Base-by-base conservation (phyloP, 1,140 invertebrate genomes). In the Triops cancriformis region DNA sequence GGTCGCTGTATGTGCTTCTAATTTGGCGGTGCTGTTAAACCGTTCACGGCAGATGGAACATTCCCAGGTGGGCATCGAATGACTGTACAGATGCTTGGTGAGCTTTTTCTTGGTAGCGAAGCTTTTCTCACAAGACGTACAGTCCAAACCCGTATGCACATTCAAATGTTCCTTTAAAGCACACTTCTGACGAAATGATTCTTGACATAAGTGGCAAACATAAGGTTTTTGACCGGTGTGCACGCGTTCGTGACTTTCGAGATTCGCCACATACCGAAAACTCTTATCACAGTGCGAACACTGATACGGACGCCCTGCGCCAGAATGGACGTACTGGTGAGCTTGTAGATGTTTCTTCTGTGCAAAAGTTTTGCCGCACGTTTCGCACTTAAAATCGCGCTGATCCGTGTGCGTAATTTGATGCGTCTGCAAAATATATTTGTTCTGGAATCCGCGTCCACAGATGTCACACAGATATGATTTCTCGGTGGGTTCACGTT, bases 201-300 rank as follows among this genome's bases (percentile, higher is more conserved):
- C n/a, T 1, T 73, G 64, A 72, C 81, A 82, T 3, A 78, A 18
- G n/a, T 80, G 76, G 51, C 81, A 82, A 10, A 77, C 78, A 80
- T 88, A 89, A 0, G 88, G 88, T 80, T 88, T 88, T 73, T 85
- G 83, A 5, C 88, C 88, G 77, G 83, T 85, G 82, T 88, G 86
- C 37, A 86, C 86, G 72, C 85, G 81, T 37, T 85, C 79, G 76
- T 87, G 85, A 77, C 85, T 85, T 14, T 85, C 86, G 12, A 86
- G 80, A 74, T 79, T 73, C n/a, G 76, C 51, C 14, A 78, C 37
- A 72, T 78, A 73, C 11, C 77, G 77, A 80, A 88, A 89, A 43
- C 85, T 84, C 80, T 88, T 88, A 7, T 86, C 85, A 79, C 86
- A 88, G 41, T 84, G 83, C 37, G 81, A 80, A 79, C 87, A 88